Conservation (phyloP, 2,797 vertebrate species). For the Gastrophryne carolinensis region DNA sequence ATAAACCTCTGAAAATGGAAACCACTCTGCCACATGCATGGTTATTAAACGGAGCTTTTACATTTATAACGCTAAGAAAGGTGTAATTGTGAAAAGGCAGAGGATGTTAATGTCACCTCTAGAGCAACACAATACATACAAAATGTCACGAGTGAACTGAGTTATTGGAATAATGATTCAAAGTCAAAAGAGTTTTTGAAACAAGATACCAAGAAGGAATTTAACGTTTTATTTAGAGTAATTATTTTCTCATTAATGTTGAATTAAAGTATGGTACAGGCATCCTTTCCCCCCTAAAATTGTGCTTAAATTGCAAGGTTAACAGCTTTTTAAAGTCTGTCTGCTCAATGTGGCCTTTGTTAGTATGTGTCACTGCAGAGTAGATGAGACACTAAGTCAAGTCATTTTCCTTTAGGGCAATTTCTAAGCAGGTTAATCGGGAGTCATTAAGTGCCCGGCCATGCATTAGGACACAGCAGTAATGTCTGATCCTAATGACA, state of each 20-base stretch:
- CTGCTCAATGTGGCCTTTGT: neutral
- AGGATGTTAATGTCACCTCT: slow-evolving; percentile 19
- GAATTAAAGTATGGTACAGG: slow-evolving; percentile 54
- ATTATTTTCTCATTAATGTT: slow-evolving; percentile 16
- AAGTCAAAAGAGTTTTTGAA: neutral
- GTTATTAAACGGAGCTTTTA: slow-evolving; percentile 6
- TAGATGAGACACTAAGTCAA: slow-evolving; percentile 22
- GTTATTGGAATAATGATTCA: slow-evolving; percentile 47
- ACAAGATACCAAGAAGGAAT: slow-evolving; percentile 7
- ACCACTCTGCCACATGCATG: slow-evolving; percentile 9
- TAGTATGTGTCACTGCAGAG: slow-evolving; percentile 22
- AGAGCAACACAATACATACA: slow-evolving; percentile 15
- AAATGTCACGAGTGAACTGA: slow-evolving; percentile 11
- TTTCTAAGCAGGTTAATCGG: slow-evolving; percentile 36
- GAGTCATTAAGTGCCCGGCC: slow-evolving; percentile 14
- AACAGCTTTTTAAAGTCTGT: slow-evolving; percentile 34
- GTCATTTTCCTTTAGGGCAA: slow-evolving; percentile 41
- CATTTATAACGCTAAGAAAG: slow-evolving; percentile 5
- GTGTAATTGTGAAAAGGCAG: slow-evolving; percentile 10
- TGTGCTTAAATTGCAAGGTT: slow-evolving; percentile 56
- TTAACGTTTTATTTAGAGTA: slow-evolving; percentile 8
- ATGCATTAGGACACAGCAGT: neutral
- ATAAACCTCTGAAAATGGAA: slow-evolving; percentile 27
- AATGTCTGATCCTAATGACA: neutral
- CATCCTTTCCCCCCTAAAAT: slow-evolving; percentile 60